A percentile compares a stretch with the other conserved stretches of the same genome.
phyloP scores from a whole-genome alignment of 2,888 invertebrate species.

The Loripinus fragilis region DNA sequence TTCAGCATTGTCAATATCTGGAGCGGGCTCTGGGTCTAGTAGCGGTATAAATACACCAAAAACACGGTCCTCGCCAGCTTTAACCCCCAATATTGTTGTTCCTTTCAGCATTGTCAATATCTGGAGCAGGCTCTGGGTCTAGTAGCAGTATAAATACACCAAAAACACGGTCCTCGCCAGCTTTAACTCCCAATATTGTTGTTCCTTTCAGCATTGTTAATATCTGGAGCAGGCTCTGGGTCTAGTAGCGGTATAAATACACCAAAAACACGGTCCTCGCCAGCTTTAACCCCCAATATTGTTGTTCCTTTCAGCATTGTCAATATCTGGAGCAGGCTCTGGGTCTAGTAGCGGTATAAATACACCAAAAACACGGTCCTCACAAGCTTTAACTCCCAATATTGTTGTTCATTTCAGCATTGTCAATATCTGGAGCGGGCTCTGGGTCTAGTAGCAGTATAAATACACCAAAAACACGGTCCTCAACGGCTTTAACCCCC shows the following conservation, averaged over 20 bases:
- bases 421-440: slow-evolving; percentile 62
- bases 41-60: slow-evolving; percentile 61
- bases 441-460: slow-evolving; percentile 48
- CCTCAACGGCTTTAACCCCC: slow-evolving; percentile 72
- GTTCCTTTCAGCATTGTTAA: slow-evolving; percentile 68
- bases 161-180: slow-evolving; percentile 65
- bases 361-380: slow-evolving; percentile 62
- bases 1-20: slow-evolving; percentile 68
- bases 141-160: slow-evolving; percentile 57
- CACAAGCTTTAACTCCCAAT: slow-evolving; percentile 74
- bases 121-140: slow-evolving; percentile 56
- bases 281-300: slow-evolving; percentile 76
- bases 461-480: slow-evolving; percentile 61
- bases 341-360: slow-evolving; percentile 47
- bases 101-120: slow-evolving; percentile 69
- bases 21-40: slow-evolving; percentile 49
- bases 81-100: slow-evolving; percentile 73
- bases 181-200: slow-evolving; percentile 75
- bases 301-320: slow-evolving; percentile 67
- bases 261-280: slow-evolving; percentile 64
- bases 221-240: slow-evolving; percentile 59
- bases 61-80: slow-evolving; percentile 65
- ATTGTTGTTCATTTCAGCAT: too few species aligned
- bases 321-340: slow-evolving; percentile 63
- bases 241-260: slow-evolving; percentile 55